Base-by-base conservation (phyloP, 2,113 vertebrate species). In the Tachysurus vachellii region DNA sequence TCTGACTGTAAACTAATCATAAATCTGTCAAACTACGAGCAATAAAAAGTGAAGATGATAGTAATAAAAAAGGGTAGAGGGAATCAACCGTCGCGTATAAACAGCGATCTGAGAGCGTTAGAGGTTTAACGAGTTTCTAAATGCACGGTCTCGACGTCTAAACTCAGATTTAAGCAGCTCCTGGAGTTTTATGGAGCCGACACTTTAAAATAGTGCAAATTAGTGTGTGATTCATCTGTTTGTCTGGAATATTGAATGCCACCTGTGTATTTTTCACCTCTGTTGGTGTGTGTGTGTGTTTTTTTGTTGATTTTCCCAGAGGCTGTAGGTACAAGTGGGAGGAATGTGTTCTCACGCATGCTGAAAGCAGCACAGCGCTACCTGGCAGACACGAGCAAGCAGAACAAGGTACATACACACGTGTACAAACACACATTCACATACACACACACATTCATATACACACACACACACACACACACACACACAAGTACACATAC, bases 361-460 rank as follows among this genome's bases (percentile, higher is more conserved):
- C 76, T 94, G 84, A 91, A 86, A 16, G 61, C 92, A 70, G 93
- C 92, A 10, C 93, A 94, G 86, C 89, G 88, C 10, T 93, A 91
- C 90, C 75, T 95, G 84, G 47, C 91, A 56, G 90, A 92, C 26
- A 88, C 92, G 0, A 87, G 88, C 56, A 85, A 86, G 44, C 84
- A 91, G 31, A 88, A 56, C 17, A 19, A 2, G 36, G 36, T 36
- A 36, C 36, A 28, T 0, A 84, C 73, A 31, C 92, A 90, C 80
- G 70, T 76, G 75, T 7, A 12, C 1, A 21, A 17, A 23, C 3
- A 5, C 36, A 21, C 17, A 10, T 7, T 10, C 44, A 42, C 54
- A 42, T 3, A 53, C 42, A 5, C n/a, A 36, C n/a, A 16, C 11
- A 28, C 26, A 66, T 2, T 11, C 8, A 66, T 0, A 16, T 2